phyloP scores from a whole-genome alignment of 2,888 invertebrate genomes.

The Leucania comma region DNA sequence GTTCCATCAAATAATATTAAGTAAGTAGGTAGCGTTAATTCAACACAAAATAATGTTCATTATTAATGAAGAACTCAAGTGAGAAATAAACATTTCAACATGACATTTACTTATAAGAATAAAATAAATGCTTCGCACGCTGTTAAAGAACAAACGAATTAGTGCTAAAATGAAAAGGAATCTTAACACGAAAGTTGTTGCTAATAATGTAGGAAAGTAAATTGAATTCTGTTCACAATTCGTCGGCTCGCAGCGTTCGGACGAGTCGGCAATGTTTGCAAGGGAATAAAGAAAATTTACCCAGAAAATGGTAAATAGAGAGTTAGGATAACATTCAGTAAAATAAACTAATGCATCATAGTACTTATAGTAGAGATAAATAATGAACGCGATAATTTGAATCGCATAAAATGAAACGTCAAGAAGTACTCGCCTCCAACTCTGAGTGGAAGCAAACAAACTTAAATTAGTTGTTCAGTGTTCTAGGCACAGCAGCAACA shows the following conservation, averaged over 20 bases:
- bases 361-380: neutral
- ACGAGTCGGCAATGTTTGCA: constrained; percentile 3
- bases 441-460: constrained; percentile 45
- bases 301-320: neutral
- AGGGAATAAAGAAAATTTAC: neutral
- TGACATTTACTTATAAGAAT: neutral
- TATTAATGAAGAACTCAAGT: neutral
- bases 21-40: neutral
- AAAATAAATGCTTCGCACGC: constrained; percentile 34
- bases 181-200: constrained; percentile 23
- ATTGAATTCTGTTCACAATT: constrained; percentile 39
- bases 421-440: constrained; percentile 26
- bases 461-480: constrained; percentile 63
- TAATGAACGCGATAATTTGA: constrained; percentile 8
- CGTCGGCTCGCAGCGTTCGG: constrained; percentile 24
- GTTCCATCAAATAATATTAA: neutral
- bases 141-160: constrained; percentile 35
- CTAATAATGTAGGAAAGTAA: constrained; percentile 34
- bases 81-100: constrained; percentile 13
- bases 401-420: constrained; percentile 34
- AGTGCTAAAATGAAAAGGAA: constrained; percentile 54
- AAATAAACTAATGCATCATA: neutral
- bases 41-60: neutral
- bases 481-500: constrained; percentile 44
- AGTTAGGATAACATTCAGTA: neutral